phyloP scores from a whole-genome alignment of 2,113 vertebrate genomes.

The Heliornis fulica region DNA sequence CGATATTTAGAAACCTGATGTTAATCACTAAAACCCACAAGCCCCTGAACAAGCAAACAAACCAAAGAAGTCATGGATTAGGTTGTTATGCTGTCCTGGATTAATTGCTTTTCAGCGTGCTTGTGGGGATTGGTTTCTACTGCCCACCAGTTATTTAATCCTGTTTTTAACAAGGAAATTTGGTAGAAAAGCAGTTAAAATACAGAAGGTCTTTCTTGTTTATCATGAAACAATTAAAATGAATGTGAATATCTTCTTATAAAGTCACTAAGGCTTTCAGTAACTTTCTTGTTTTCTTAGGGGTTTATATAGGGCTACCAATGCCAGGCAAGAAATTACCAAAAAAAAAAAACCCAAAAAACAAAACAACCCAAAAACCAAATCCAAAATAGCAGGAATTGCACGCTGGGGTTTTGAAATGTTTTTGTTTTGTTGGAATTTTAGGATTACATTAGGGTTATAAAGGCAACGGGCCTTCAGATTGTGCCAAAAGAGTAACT shows the following conservation, averaged over 20 bases:
- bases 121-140: constrained; percentile 33
- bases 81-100: constrained; percentile 34
- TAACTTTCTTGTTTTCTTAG: not conserved
- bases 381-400: constrained; percentile 20
- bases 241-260: constrained; percentile 19
- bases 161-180: constrained; percentile 44
- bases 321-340: not conserved
- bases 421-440: not conserved
- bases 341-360: too few relatives aligned
- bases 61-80: constrained; percentile 46
- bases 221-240: constrained; percentile 54
- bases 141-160: constrained; percentile 36
- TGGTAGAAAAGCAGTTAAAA: constrained; percentile 17
- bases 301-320: not conserved
- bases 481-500: not conserved
- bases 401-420: not conserved
- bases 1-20: not conserved
- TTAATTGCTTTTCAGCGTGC: constrained; percentile 55
- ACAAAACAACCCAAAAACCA: too few relatives aligned
- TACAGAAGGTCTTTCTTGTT: constrained; percentile 22
- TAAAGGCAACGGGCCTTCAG: not conserved
- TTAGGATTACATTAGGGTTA: not conserved
- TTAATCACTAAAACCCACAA: constrained; percentile 42
- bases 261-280: constrained; percentile 43
- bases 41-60: constrained; percentile 9